phyloP scores from a whole-genome alignment of 2,797 vertebrate species.

The Oophaga sylvatica region DNA sequence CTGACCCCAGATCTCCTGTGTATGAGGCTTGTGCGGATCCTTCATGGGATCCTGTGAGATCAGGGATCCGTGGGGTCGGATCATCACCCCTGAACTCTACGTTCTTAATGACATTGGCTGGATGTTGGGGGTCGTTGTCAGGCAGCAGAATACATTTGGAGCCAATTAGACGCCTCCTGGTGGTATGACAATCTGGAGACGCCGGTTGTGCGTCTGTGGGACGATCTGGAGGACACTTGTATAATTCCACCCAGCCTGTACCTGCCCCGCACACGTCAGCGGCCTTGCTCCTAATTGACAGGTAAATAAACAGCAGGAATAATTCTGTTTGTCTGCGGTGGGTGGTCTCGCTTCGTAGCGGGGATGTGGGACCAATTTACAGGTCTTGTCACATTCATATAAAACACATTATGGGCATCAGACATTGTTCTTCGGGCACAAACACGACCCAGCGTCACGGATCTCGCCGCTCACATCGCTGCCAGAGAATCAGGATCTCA shows the following conservation, averaged over 20 bases:
- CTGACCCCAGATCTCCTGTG: too few species aligned
- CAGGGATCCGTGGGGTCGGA: too few species aligned
- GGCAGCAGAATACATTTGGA: too few species aligned
- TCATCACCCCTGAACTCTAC: too few species aligned
- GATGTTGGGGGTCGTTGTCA: too few species aligned
- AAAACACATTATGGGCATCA: conserved; percentile 48
- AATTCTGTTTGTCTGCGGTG: conserved; percentile 55
- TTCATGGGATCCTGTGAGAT: too few species aligned
- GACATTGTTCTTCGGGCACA: conserved; percentile 1
- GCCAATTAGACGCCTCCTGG: too few species aligned
- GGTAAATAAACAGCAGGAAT: conserved; percentile 57
- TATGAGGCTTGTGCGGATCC: too few species aligned
- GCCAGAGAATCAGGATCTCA: neutral
- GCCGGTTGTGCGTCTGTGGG: neutral
- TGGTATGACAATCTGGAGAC: neutral
- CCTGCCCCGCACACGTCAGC: conserved; percentile 21
- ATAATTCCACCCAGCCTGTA: conserved; percentile 43
- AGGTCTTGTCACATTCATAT: conserved; percentile 54
- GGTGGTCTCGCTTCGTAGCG: conserved; percentile 47
- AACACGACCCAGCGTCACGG: neutral
- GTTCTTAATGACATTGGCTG: too few species aligned
- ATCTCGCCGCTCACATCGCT: too few species aligned
- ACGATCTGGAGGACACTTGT: neutral
- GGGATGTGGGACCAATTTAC: conserved; percentile 53
- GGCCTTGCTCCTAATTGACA: conserved; percentile 53